A percentile compares a stretch with the other conserved stretches of the same genome.
These are phyloP conservation scores for Anoplolepis gracilipes DNA, from an alignment of 1,140 invertebrate genomes.

Conservation along the genomic window DNA sequence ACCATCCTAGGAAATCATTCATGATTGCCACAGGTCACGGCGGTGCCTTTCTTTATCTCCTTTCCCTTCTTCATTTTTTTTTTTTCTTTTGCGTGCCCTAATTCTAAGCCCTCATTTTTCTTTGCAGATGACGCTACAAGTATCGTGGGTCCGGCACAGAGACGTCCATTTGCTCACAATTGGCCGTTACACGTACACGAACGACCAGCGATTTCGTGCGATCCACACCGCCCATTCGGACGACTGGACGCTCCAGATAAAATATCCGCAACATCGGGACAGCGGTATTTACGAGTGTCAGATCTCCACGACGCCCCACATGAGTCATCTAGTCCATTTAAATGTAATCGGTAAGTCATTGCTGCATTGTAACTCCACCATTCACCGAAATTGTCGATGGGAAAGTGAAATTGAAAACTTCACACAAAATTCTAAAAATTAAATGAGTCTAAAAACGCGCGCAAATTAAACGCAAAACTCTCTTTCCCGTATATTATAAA, in stretches of 20 bases:
- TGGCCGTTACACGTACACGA: conserved; percentile 96
- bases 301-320: conserved; percentile 94
- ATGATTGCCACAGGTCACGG: conserved; percentile 20
- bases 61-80: not conserved
- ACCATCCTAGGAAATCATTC: conserved; percentile 35
- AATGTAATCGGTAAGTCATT: conserved; percentile 93
- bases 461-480: not conserved
- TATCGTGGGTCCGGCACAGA: conserved; percentile 95
- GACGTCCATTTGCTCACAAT: conserved; percentile 95
- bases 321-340: conserved; percentile 94
- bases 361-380: no score
- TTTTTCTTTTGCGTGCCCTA: not conserved
- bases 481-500: not conserved
- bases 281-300: conserved; percentile 96
- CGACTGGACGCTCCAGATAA: conserved; percentile 96
- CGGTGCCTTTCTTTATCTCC: not conserved
- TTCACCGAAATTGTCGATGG: not conserved
- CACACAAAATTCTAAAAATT: not conserved
- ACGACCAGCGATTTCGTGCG: conserved; percentile 94
- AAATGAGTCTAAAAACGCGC: not conserved
- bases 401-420: not conserved
- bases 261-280: conserved; percentile 93
- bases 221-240: conserved; percentile 94
- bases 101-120: conserved; percentile 15
- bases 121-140: conserved; percentile 92